These are phyloP conservation scores for Emydoidea blandingii DNA, from an alignment of 2,797 vertebrate genomes.

Conservation along the genomic window DNA sequence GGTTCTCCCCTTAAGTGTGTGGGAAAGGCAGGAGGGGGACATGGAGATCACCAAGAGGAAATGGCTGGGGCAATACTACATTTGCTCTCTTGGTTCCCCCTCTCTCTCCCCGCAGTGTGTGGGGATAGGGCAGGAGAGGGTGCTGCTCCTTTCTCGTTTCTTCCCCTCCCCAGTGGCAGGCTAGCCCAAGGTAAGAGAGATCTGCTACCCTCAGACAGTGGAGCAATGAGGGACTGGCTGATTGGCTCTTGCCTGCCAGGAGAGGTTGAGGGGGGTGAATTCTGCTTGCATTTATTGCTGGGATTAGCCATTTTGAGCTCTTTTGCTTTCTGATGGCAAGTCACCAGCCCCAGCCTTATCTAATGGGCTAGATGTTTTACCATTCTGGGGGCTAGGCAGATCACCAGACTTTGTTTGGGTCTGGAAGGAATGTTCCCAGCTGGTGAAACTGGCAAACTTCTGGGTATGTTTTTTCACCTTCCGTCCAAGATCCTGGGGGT, in stretches of 20 bases:
- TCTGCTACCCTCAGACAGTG: background rate
- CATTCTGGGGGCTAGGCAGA: background rate
- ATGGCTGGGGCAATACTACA: background rate
- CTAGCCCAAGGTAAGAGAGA: background rate
- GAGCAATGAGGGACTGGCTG: background rate
- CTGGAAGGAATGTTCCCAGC: background rate
- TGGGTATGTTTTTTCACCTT: too few relatives aligned
- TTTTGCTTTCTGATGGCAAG: background rate
- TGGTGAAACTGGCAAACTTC: background rate
- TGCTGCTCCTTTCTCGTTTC: background rate
- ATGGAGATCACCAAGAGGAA: background rate
- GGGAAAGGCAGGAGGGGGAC: background rate
- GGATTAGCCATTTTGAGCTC: background rate
- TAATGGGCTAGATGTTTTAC: background rate
- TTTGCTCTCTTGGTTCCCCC: background rate
- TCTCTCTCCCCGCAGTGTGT: background rate
- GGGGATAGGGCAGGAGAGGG: background rate
- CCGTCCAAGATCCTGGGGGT: background rate
- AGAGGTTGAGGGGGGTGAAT: background rate
- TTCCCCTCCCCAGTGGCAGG: background rate
- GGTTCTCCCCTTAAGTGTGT: background rate
- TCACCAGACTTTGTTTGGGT: background rate
- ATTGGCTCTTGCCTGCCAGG: background rate
- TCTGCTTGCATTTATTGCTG: background rate
- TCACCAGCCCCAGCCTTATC: background rate